A percentile compares a stretch with the other conserved stretches of the same genome.
These are phyloP conservation scores for Myanophis thanlyinensis DNA, from an alignment of 2,113 vertebrate genomes.

Conservation along the genomic window DNA sequence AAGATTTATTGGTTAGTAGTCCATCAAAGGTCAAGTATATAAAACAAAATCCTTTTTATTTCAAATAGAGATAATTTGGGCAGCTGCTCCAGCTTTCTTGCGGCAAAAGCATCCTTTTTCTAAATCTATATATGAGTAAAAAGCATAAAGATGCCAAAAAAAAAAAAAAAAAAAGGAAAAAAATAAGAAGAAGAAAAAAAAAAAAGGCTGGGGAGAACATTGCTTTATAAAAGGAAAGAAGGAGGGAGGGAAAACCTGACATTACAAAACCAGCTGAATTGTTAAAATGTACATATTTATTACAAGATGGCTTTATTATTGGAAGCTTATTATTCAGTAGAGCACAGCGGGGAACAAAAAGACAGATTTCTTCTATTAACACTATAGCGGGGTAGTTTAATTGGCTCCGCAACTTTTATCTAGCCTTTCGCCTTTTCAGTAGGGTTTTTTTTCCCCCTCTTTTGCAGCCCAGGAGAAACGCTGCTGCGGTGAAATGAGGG, in stretches of 20 bases:
- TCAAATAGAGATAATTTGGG: slow-evolving; percentile 56
- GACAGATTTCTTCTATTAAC: neutral
- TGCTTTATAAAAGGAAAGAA: neutral
- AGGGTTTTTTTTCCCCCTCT: neutral
- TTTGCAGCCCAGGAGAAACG: neutral
- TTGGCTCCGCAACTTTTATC: neutral
- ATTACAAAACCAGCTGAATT: slow-evolving; percentile 19
- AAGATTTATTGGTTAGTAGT: slow-evolving; percentile 55
- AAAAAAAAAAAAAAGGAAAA: neutral
- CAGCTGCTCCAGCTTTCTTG: slow-evolving; percentile 39
- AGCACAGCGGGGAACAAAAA: neutral
- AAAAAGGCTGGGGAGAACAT: slow-evolving; percentile 7
- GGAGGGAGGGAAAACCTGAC: neutral
- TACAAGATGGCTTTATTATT: slow-evolving; percentile 38
- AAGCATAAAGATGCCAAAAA: slow-evolving; percentile 55
- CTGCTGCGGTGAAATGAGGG: no score
- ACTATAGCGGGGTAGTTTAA: neutral
- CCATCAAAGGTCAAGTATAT: slow-evolving; percentile 67
- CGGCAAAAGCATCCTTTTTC: slow-evolving; percentile 37
- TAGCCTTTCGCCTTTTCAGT: neutral
- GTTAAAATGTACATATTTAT: slow-evolving; percentile 38
- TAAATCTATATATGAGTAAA: slow-evolving; percentile 44
- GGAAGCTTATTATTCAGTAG: slow-evolving; percentile 24
- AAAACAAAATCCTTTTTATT: slow-evolving; percentile 63
- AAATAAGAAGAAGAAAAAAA: neutral